phyloP scores from a whole-genome alignment of 2,113 vertebrate genomes.

The Nannobrachium achirus region DNA sequence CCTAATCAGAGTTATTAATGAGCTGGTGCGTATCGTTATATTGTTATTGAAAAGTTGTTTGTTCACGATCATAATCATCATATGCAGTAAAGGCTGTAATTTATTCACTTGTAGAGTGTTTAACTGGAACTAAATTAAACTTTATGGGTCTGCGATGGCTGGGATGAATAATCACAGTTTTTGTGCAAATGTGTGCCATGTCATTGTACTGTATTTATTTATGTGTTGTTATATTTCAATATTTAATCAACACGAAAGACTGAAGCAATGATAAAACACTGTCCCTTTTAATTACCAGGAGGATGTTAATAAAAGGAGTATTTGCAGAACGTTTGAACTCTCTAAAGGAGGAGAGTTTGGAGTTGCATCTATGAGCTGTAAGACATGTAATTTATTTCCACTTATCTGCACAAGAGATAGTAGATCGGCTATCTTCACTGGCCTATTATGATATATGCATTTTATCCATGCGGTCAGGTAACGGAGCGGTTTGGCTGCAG shows the following conservation, averaged over 20 bases:
- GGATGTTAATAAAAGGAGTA: constrained; percentile 79
- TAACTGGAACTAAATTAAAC: no score
- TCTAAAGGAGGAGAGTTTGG: constrained; percentile 78
- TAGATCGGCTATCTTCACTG: no score
- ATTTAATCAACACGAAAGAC: background rate
- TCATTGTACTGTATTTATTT: background rate
- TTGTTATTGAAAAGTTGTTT: no score
- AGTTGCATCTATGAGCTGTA: constrained; percentile 85
- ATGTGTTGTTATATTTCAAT: background rate
- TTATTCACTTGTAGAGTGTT: no score
- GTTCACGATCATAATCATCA: no score
- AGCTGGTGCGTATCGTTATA: constrained; percentile 76
- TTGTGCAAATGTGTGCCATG: background rate
- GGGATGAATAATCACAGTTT: no score
- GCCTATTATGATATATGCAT: constrained; percentile 5
- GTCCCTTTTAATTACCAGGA: constrained; percentile 68
- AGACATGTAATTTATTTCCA: constrained; percentile 45
- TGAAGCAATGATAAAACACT: background rate
- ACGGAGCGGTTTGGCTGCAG: constrained; percentile 81
- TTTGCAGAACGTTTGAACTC: constrained; percentile 78
- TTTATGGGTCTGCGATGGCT: no score
- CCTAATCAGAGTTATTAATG: constrained; percentile 83
- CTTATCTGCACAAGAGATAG: background rate
- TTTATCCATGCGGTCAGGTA: constrained; percentile 76
- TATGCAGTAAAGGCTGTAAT: no score